These are phyloP conservation scores for Zosterops japonicus DNA, from an alignment of 2,113 vertebrate species.

Conservation along the genomic window DNA sequence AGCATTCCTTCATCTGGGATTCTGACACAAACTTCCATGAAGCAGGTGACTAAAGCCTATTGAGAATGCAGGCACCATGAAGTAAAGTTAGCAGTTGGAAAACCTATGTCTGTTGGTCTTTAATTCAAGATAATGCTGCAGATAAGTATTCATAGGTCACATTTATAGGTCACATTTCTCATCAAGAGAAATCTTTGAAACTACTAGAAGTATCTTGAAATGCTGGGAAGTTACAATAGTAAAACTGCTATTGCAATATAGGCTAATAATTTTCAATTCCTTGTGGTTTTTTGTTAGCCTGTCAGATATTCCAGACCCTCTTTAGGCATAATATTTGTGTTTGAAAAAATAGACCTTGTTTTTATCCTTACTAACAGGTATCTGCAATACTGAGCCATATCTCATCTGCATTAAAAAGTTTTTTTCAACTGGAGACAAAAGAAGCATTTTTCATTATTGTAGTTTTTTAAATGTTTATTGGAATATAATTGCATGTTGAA, in stretches of 20 bases:
- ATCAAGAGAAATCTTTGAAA: background rate
- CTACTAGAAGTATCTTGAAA: background rate
- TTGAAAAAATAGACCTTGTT: background rate
- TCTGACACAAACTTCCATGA: background rate
- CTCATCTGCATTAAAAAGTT: background rate
- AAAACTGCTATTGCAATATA: background rate
- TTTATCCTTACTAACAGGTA: background rate
- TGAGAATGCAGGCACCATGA: background rate
- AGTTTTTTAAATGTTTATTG: background rate
- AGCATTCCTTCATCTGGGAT: background rate
- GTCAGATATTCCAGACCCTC: background rate
- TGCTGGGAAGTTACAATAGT: background rate
- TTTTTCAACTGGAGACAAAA: background rate
- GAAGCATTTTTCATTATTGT: background rate
- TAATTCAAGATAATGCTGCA: background rate
- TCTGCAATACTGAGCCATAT: background rate
- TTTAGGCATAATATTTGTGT: background rate
- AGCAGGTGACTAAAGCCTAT: background rate
- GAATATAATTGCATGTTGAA: background rate
- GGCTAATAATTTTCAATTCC: background rate
- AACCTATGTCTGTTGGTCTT: background rate
- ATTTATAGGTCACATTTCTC: background rate
- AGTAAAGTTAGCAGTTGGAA: background rate
- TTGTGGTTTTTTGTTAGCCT: background rate
- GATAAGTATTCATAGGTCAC: background rate